These are phyloP conservation scores for Neocrepidodera transversa DNA, from an alignment of 2,888 invertebrate genomes.

Conservation along the genomic window DNA sequence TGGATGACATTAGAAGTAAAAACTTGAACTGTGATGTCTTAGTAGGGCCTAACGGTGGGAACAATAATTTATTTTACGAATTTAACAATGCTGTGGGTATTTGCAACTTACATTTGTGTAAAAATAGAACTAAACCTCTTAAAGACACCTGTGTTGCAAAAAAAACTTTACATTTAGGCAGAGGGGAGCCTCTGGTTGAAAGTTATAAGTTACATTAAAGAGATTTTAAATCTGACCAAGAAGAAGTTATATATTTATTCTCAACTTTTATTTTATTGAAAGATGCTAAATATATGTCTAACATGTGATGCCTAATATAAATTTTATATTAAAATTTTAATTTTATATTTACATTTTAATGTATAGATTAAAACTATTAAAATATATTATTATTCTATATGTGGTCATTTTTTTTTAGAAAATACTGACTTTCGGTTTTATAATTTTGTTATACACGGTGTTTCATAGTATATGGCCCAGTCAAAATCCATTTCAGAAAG, in stretches of 20 bases:
- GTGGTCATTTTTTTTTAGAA: not conserved
- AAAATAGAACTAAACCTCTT: conserved; percentile 61
- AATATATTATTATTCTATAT: not conserved
- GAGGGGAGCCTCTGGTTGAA: conserved; percentile 49
- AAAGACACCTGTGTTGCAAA: conserved; percentile 68
- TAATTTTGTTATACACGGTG: too few species aligned
- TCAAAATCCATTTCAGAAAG: too few species aligned
- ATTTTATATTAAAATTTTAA: conserved; percentile 17
- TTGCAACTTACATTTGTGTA: conserved; percentile 67
- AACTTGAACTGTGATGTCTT: conserved; percentile 72
- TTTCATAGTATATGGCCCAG: too few species aligned
- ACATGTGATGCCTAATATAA: not conserved
- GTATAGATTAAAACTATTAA: not conserved
- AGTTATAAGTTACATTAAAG: conserved; percentile 46
- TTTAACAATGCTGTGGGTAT: conserved; percentile 69
- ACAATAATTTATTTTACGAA: conserved; percentile 70
- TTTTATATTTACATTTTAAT: conserved; percentile 13
- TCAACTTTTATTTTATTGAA: not conserved
- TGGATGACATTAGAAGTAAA: conserved; percentile 65
- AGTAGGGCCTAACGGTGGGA: conserved; percentile 81
- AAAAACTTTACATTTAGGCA: conserved; percentile 49
- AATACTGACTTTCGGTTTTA: too few species aligned
- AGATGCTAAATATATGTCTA: not conserved
- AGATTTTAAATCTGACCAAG: not conserved
- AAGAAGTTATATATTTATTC: too few species aligned